Conservation (phyloP, 2,888 invertebrate species). For the Bibio marci region DNA sequence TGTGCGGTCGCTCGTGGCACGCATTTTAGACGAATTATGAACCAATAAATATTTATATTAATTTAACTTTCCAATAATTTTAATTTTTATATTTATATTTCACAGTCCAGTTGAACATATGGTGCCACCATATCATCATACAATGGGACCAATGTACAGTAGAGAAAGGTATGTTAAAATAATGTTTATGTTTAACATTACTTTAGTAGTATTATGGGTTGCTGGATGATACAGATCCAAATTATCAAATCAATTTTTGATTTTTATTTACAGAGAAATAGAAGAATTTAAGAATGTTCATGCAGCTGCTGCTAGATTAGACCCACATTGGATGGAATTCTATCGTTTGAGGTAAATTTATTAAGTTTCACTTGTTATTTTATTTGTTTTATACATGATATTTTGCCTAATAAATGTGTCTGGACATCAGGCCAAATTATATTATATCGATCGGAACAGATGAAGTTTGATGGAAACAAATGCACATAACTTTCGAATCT, state of each 20-base stretch:
- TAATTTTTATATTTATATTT: no score
- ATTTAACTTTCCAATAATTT: no score
- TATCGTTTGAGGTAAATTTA: conserved; percentile 48
- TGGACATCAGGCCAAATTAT: no score
- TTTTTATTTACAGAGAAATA: conserved; percentile 38
- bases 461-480: no score
- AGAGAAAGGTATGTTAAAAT: conserved; percentile 27
- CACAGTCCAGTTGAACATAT: conserved; percentile 33
- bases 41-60: no score
- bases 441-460: no score
- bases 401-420: no score
- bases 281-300: conserved; percentile 68
- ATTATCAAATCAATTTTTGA: background rate
- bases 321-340: conserved; percentile 78
- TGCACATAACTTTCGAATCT: no score
- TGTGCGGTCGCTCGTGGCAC: no score
- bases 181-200: conserved; percentile 15
- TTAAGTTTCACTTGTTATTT: background rate
- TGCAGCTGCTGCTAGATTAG: conserved; percentile 39
- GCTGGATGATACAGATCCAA: no score
- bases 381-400: conserved; percentile 13
- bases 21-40: no score
- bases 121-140: conserved; percentile 32
- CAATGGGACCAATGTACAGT: conserved; percentile 32
- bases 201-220: background rate